These are phyloP conservation scores for Anaspis maculata DNA, from an alignment of 2,888 invertebrate species.

Conservation along the genomic window DNA sequence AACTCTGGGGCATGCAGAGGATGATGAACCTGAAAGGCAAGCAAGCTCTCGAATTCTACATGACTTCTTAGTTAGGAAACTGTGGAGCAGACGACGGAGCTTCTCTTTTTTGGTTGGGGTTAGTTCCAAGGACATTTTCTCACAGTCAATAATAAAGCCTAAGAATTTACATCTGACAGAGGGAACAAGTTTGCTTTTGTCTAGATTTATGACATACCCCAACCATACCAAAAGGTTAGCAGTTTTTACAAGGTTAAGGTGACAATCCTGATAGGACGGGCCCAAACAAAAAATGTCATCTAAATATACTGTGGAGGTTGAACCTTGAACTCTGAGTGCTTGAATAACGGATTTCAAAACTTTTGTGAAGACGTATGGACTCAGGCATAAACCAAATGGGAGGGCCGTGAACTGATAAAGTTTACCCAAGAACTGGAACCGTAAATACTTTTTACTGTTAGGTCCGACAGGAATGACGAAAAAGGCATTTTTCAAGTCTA, in stretches of 20 bases:
- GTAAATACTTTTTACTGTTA: background rate
- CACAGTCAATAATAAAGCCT: slow-evolving; percentile 2
- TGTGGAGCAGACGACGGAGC: background rate
- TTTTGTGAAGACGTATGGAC: slow-evolving; percentile 8
- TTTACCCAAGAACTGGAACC: background rate
- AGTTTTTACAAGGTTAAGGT: background rate
- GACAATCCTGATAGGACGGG: background rate
- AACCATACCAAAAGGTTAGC: background rate
- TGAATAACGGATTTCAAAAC: background rate
- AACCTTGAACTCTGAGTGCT: background rate
- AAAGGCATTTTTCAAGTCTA: background rate
- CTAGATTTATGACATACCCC: slow-evolving; percentile 4
- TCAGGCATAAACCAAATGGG: background rate
- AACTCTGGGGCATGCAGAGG: background rate
- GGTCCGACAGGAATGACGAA: background rate
- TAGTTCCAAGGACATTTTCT: background rate
- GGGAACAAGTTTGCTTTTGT: slow-evolving; percentile 1
- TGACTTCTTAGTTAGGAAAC: background rate
- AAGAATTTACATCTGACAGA: slow-evolving; percentile 1
- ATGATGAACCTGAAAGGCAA: background rate
- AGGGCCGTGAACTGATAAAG: background rate
- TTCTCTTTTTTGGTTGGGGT: background rate
- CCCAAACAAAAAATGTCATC: background rate
- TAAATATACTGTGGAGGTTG: background rate
- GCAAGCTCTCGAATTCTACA: background rate